phyloP scores from a whole-genome alignment of 2,113 vertebrate species.

The Eurypyga helias region DNA sequence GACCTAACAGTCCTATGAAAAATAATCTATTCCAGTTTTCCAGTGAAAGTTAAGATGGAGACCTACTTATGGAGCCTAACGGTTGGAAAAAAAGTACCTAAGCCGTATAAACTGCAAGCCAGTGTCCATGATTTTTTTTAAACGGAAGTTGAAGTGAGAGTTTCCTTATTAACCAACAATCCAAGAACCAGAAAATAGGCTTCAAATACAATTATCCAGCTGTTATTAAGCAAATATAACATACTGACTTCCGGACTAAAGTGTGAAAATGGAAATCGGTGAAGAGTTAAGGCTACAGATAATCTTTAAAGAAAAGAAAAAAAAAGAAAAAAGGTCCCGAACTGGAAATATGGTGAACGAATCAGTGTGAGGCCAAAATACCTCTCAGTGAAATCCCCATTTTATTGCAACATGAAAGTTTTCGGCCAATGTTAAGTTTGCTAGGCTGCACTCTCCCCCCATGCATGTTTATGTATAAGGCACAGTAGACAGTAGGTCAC shows the following conservation, averaged over 20 bases:
- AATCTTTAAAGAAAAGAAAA: background rate
- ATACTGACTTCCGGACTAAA: background rate
- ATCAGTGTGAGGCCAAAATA: background rate
- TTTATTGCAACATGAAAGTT: background rate
- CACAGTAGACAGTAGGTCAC: background rate
- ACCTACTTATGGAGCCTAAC: background rate
- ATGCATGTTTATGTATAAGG: too few species aligned
- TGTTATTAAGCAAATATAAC: background rate
- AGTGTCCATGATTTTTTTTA: background rate
- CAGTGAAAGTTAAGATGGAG: background rate
- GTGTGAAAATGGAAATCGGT: background rate
- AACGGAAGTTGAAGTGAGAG: background rate
- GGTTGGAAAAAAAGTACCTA: background rate
- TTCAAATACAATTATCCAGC: background rate
- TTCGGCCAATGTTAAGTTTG: background rate
- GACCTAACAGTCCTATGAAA: background rate
- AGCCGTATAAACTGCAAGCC: background rate
- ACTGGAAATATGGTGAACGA: background rate
- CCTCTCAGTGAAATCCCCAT: background rate
- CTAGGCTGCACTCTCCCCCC: background rate
- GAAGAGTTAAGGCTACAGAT: background rate
- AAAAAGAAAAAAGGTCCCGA: background rate
- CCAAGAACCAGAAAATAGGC: background rate
- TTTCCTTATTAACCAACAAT: background rate
- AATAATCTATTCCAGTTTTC: background rate